Evolutionary conservation across 2,113 vertebrate genomes (phyloP).

Genomic region (Psittacula cyanocephala): DNA sequence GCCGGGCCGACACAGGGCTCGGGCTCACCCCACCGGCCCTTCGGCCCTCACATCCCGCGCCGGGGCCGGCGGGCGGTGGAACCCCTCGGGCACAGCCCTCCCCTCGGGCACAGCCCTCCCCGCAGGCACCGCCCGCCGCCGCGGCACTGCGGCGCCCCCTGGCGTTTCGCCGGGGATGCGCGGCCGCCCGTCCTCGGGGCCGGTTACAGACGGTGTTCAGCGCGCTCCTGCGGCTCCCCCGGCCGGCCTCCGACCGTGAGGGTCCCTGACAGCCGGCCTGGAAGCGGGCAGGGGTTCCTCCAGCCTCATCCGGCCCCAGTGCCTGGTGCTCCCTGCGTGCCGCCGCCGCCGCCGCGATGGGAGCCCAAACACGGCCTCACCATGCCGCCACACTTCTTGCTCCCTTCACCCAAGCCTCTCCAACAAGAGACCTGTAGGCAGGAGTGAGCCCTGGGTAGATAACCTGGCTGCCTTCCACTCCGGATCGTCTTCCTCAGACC

Average conservation of each 20-base stretch:
- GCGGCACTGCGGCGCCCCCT: not conserved
- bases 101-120: no score
- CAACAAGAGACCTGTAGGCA: not conserved
- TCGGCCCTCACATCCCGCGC: no score
- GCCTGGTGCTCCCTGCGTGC: not conserved
- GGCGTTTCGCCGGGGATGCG: not conserved
- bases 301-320: not conserved
- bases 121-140: no score
- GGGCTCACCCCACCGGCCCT: rapidly evolving
- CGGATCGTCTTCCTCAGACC: not conserved
- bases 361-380: no score
- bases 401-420: not conserved
- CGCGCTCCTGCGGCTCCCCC: not conserved
- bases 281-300: not conserved
- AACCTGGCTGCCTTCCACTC: not conserved
- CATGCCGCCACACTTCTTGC: rapidly evolving
- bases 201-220: rapidly evolving
- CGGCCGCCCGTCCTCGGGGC: not conserved
- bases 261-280: rapidly evolving
- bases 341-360: rapidly evolving
- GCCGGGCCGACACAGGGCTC: no score
- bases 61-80: not conserved
- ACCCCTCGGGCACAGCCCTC: no score
- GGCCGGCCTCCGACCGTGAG: rapidly evolving
- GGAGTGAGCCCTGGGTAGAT: not conserved